Percentiles rank a stretch among this genome's conserved stretches.
Conservation (phyloP, 2,888 invertebrate species). For the Hypomecis atomaria region DNA sequence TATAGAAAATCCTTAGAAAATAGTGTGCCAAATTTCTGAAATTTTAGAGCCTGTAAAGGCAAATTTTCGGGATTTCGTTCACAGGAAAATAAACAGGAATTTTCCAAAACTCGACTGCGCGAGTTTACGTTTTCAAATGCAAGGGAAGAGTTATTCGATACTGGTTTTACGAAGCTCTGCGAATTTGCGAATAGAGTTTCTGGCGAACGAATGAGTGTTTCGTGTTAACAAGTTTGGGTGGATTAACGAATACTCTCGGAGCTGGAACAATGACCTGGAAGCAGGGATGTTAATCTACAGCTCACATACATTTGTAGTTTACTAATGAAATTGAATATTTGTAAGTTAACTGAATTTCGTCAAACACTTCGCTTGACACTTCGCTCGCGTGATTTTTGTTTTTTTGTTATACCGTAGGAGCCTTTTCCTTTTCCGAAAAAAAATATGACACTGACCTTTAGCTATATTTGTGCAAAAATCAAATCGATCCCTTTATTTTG, state of each 20-base stretch:
- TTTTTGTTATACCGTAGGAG: not conserved
- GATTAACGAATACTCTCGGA: slow-evolving; percentile 2
- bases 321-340: not conserved
- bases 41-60: slow-evolving; percentile 12
- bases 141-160: slow-evolving; percentile 27
- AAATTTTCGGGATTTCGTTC: slow-evolving; percentile 16
- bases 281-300: too few species aligned
- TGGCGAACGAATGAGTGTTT: slow-evolving; percentile 2
- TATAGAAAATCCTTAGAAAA: not conserved
- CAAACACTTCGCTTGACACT: too few species aligned
- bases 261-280: not conserved
- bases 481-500: too few species aligned
- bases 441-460: too few species aligned
- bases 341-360: too few species aligned
- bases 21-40: slow-evolving; percentile 18
- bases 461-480: too few species aligned
- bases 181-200: slow-evolving; percentile 17
- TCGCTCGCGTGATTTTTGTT: not conserved
- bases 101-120: slow-evolving; percentile 15
- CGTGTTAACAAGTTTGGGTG: slow-evolving; percentile 10
- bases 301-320: too few species aligned
- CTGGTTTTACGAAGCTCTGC: slow-evolving; percentile 10
- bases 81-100: slow-evolving; percentile 23
- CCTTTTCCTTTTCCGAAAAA: not conserved
- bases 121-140: slow-evolving; percentile 30